Conservation (phyloP, 2,797 vertebrate species). For the Adrianichthys oophorus region DNA sequence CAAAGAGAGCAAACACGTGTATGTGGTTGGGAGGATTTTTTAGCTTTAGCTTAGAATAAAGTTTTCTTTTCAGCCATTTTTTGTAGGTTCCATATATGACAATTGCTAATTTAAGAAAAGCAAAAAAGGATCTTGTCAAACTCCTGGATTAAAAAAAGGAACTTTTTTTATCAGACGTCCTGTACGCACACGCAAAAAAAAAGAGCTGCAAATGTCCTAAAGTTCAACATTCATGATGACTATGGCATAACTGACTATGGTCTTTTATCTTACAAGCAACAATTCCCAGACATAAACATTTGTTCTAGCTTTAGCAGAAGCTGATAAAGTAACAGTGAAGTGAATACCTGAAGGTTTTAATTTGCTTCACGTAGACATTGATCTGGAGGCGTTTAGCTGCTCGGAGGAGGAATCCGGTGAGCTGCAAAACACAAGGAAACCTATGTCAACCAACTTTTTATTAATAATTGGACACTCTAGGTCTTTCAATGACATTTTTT, state of each 20-base stretch:
- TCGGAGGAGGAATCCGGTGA: conserved; percentile 87
- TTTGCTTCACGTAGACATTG: conserved; percentile 82
- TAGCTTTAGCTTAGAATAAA: too few relatives aligned
- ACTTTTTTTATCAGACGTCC: conserved; percentile 6
- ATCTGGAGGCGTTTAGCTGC: conserved; percentile 91
- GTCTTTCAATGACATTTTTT: too few relatives aligned
- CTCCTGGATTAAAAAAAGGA: neutral
- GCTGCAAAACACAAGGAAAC: conserved; percentile 66
- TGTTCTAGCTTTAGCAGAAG: neutral
- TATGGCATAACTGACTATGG: conserved; percentile 47
- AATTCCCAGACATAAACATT: neutral
- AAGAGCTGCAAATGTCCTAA: conserved; percentile 40
- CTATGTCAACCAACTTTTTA: too few relatives aligned
- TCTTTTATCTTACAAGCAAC: conserved; percentile 18
- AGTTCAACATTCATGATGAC: conserved; percentile 54
- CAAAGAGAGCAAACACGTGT: too few relatives aligned
- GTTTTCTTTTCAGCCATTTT: too few relatives aligned
- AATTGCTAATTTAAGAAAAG: too few relatives aligned
- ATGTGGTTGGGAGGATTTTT: too few relatives aligned
- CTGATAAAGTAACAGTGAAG: neutral
- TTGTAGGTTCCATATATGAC: too few relatives aligned
- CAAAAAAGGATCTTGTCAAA: neutral
- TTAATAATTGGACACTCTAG: too few relatives aligned
- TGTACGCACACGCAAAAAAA: conserved; percentile 7
- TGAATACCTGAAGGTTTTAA: conserved; percentile 84